Conservation (phyloP, 2,888 invertebrate genomes). For the Resseliella maxima region DNA sequence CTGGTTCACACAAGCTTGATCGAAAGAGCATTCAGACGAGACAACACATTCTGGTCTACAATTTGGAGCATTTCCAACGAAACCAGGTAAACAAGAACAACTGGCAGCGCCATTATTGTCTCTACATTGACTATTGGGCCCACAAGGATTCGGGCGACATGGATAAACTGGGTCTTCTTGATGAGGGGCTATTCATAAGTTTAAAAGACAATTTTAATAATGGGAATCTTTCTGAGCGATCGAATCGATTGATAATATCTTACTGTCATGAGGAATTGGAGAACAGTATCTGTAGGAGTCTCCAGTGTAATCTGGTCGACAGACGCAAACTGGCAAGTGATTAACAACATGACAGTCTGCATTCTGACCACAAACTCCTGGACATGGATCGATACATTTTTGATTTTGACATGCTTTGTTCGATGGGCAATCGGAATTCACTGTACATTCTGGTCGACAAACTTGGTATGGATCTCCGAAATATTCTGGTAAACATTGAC, state of each 20-base stretch:
- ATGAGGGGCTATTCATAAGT: too few species aligned
- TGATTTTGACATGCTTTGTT: conserved; percentile 82
- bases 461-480: conserved; percentile 82
- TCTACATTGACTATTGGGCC: conserved; percentile 83
- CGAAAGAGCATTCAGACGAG: conserved; percentile 87
- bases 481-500: conserved; percentile 80
- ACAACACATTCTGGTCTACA: too few species aligned
- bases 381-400: conserved; percentile 87
- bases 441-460: conserved; percentile 84
- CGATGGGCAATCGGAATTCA: conserved; percentile 81
- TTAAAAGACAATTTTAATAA: too few species aligned
- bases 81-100: conserved; percentile 83
- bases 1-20: conserved; percentile 83
- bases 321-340: conserved; percentile 74
- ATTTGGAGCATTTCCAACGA: conserved; percentile 79
- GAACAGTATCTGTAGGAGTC: conserved; percentile 77
- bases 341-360: conserved; percentile 83
- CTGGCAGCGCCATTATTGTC: conserved; percentile 76
- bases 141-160: conserved; percentile 88
- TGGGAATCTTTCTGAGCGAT: too few species aligned
- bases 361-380: conserved; percentile 78
- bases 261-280: too few species aligned
- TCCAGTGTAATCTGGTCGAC: conserved; percentile 76
- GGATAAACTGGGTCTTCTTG: too few species aligned
- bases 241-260: too few species aligned